phyloP scores from a whole-genome alignment of 2,888 invertebrate genomes.

The Drosophila siamana region DNA sequence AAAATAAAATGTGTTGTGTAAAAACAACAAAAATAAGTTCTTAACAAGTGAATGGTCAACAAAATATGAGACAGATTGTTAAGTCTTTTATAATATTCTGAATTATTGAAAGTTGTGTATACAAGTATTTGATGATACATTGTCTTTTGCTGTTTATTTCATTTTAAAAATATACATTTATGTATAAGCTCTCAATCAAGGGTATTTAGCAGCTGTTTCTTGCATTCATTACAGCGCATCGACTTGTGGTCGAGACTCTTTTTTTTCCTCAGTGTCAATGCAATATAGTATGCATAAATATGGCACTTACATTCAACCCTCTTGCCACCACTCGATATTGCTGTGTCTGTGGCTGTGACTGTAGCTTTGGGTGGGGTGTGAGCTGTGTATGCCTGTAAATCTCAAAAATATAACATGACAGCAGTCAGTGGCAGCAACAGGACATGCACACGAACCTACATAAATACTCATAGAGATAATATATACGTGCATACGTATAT shows the following conservation, averaged over 20 bases:
- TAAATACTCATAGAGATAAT: background rate
- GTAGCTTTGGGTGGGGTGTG: background rate
- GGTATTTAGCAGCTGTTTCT: background rate
- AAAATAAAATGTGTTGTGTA: background rate
- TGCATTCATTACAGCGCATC: conserved; percentile 10
- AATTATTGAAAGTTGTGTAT: no score
- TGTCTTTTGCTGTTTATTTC: no score
- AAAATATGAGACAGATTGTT: no score
- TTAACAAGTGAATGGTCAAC: no score
- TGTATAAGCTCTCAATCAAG: background rate
- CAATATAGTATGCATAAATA: conserved; percentile 47
- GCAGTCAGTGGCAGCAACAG: conserved; percentile 53
- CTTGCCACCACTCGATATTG: background rate
- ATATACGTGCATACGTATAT: background rate
- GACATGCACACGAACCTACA: conserved; percentile 23
- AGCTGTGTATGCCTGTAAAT: conserved; percentile 45
- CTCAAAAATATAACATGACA: conserved; percentile 52
- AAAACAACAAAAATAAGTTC: background rate
- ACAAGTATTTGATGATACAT: no score
- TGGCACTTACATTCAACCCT: conserved; percentile 39
- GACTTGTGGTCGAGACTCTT: conserved; percentile 4
- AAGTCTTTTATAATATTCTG: no score
- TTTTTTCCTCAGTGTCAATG: conserved; percentile 51
- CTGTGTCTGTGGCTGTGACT: conserved; percentile 8
- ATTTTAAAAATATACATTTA: no score